Base-by-base conservation (phyloP, 64 coral and sea anemone genomes). In the Dendrophyllia cribrosa region DNA sequence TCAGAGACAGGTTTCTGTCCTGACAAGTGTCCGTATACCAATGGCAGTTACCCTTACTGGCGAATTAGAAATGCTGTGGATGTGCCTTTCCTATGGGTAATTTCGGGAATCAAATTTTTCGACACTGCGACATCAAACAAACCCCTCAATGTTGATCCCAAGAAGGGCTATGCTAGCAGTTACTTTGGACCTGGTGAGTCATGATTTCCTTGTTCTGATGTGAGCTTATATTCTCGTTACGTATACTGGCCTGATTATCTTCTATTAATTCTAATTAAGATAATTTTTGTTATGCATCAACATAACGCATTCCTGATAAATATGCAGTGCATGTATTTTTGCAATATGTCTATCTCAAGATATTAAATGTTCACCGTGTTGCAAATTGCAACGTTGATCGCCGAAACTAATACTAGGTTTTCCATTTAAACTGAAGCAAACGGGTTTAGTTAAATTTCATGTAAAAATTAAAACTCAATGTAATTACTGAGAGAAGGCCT, bases 41-140 rank as follows among this genome's bases (percentile, higher is more conserved):
- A 99, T 34, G 97, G 97, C 51, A 99, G 94, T 9, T 99, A 99
- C 11, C 97, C 97, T 3, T 99, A 91, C 62, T 99, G 97, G 97
- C 67, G 97, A 71, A 88, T 99, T 68, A 88, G 97, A 43, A 99
- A 99, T 74, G 94, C 97, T 17, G 97, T 74, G 9, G 94, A 96
- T 66, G 97, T 99, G 1, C 90, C 91, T 3, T 93, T 96, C 48
- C 48, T 96, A 2, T 99, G 97, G 97, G 91, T 93, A 14, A 88
- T 99, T 12, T 96, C 97, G 0, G 87, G 90, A 7, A 50, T 99
- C 79, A 91, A 96, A 73, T 91, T 99, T 88, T 99, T 93, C 58
- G 91, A 93, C 15, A 93, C 97, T 21, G 76, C 97, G 11, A 78
- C 76, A 16, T 96, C 91, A 6, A 99, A 96, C 55, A 99, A 86